Evolutionary conservation across 2,113 vertebrate genomes (phyloP), one percentile per base, ranked within the genome.

Genomic region (Alligator mississippiensis): DNA sequence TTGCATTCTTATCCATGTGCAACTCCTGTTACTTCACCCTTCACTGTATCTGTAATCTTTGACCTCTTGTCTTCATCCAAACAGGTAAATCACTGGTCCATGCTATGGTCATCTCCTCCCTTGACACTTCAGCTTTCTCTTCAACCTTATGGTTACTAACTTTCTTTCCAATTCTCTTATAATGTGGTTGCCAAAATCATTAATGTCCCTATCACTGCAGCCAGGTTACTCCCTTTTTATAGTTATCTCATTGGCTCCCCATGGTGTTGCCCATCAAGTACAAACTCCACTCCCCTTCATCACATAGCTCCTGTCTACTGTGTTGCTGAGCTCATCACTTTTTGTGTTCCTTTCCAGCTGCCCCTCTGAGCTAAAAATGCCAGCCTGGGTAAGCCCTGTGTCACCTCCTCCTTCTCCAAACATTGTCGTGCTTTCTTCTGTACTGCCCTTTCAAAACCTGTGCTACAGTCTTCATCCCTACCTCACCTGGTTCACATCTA

Each of bases 31-130:
- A 16, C 75, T 86, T n/a, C n/a, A 14, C n/a, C 79, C 17, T 27
- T 64, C 11, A 12, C 3, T 54, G 62, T 79, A 76, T 75, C 77
- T 78, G 13, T n/a, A 28, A 87, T 63, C 2, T 62, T 93, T 76
- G n/a, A 11, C 34, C 90, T 80, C 19, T 87, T 4, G 9, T 89
- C 17, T 3, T 1, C 0, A 0, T 78, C 74, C 34, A 38, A 5
- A 25, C 78, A 2, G 30, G 17, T 19, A 74, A 83, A 60, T 15
- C 5, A 78, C 10, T 72, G 55, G 62, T 34, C 1, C 0, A 22
- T 7, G 8, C 8, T 16, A 6, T 62, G 13, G 19, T 4, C 57
- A 9, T 1, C 5, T 57, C n/a, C 66, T 0, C 0, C 38, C 14
- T 5, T 60, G 72, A 22, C 28, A 76, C 0, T 82, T 22, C 2